phyloP scores from a whole-genome alignment of 2,888 invertebrate species.

The Cordylochernes scorpioides region DNA sequence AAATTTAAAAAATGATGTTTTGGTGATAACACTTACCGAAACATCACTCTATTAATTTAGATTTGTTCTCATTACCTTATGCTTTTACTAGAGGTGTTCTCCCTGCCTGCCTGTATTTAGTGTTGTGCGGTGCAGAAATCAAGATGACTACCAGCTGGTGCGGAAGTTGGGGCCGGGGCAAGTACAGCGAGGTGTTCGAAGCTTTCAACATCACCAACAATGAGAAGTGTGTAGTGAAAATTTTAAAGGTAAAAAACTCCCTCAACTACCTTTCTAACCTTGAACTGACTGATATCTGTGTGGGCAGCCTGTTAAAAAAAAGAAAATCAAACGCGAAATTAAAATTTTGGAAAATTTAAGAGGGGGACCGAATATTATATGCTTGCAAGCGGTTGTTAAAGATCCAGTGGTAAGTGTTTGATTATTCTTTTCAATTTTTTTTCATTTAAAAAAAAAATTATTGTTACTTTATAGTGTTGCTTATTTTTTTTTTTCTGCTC shows the following conservation, averaged over 20 bases:
- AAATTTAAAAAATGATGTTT: background rate
- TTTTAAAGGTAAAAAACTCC: constrained; percentile 41
- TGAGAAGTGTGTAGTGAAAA: constrained; percentile 99
- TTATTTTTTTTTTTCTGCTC: background rate
- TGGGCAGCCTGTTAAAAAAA: constrained; percentile 96
- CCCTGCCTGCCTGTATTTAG: background rate
- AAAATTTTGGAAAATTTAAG: constrained; percentile 98
- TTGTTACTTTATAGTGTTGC: no score
- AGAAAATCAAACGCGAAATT: constrained; percentile 99
- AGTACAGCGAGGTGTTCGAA: constrained; percentile 99
- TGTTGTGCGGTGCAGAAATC: constrained; percentile 33
- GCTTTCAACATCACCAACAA: constrained; percentile 92
- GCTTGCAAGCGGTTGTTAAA: constrained; percentile 91
- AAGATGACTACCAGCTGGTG: constrained; percentile 96
- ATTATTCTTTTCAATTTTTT: background rate
- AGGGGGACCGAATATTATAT: constrained; percentile 97
- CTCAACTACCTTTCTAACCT: no score
- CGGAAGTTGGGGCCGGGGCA: constrained; percentile 89
- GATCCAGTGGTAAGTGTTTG: constrained; percentile 43
- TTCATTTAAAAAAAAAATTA: no score
- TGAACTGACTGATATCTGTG: no score
- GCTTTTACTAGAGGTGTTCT: background rate
- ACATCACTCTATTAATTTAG: background rate
- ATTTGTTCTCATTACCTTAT: background rate
- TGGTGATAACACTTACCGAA: background rate